A percentile compares a stretch with the other conserved stretches of the same genome.
Evolutionary conservation across 2,113 vertebrate genomes (phyloP).

Genomic region (Stomatorhinus ivindoensis): DNA sequence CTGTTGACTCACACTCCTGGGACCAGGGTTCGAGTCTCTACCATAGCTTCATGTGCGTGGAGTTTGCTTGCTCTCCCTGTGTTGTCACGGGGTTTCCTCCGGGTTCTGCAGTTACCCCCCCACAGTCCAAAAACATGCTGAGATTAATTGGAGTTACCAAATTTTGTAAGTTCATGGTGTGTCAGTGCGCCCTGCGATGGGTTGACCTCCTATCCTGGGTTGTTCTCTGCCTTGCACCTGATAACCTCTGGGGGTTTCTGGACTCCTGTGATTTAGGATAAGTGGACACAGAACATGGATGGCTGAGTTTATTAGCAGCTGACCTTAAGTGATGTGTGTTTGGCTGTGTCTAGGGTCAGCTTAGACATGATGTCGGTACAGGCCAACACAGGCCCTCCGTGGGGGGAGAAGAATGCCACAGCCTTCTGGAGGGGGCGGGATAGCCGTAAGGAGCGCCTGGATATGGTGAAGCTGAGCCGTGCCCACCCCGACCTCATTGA

Average conservation of each 20-base stretch:
- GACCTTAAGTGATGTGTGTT: conserved; percentile 24
- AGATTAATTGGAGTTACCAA: neutral
- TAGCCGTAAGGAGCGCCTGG: conserved; percentile 86
- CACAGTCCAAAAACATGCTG: neutral
- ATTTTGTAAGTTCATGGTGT: neutral
- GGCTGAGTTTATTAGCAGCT: neutral
- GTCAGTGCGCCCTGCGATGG: neutral
- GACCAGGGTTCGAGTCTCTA: neutral
- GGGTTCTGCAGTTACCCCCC: neutral
- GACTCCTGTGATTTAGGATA: neutral
- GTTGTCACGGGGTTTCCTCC: neutral
- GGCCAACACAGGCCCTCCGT: conserved; percentile 80
- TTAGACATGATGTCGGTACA: conserved; percentile 98
- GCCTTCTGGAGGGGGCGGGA: conserved; percentile 94
- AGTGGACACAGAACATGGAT: neutral
- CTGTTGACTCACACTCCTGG: neutral
- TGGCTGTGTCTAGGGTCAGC: conserved; percentile 70
- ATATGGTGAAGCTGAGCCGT: conserved; percentile 85
- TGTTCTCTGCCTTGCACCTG: neutral
- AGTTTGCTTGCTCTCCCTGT: neutral
- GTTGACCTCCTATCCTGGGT: neutral
- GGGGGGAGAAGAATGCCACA: conserved; percentile 79
- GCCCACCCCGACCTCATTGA: conserved; percentile 78
- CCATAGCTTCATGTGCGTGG: neutral
- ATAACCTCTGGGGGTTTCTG: neutral